These are phyloP conservation scores for Chaetodon trifasciatus DNA, from an alignment of 2,797 vertebrate species.

Conservation along the genomic window DNA sequence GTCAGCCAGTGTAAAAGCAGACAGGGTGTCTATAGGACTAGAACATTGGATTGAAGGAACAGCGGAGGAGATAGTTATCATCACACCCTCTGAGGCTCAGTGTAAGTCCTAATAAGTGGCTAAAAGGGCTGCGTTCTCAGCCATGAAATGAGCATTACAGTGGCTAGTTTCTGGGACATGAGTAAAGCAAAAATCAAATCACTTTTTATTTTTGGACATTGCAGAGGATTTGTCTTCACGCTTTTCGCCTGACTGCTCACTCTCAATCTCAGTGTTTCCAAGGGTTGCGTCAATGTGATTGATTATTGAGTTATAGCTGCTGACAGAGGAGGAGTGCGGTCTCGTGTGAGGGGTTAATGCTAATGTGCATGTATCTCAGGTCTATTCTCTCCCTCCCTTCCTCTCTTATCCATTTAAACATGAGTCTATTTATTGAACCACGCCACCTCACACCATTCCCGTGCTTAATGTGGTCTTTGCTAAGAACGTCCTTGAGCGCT, in stretches of 20 bases:
- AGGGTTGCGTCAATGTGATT: slow-evolving; percentile 68
- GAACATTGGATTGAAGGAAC: slow-evolving; percentile 56
- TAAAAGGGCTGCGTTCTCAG: slow-evolving; percentile 43
- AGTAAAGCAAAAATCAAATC: slow-evolving; percentile 41
- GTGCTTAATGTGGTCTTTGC: slow-evolving; percentile 48
- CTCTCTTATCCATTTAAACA: slow-evolving; percentile 76
- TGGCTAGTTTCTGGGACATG: slow-evolving; percentile 58
- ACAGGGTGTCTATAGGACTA: slow-evolving; percentile 34
- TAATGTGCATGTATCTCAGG: slow-evolving; percentile 58
- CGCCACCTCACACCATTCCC: slow-evolving; percentile 44
- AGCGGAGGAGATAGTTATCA: slow-evolving; percentile 60
- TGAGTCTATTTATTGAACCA: slow-evolving; percentile 63
- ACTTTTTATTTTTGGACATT: slow-evolving; percentile 66
- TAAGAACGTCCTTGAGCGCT: slow-evolving; percentile 57
- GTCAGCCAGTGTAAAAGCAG: slow-evolving; percentile 67
- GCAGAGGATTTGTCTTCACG: slow-evolving; percentile 62
- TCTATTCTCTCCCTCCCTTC: slow-evolving; percentile 44
- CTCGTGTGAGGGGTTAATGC: slow-evolving; percentile 69
- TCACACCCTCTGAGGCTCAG: slow-evolving; percentile 47
- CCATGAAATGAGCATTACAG: slow-evolving; percentile 68
- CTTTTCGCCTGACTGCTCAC: slow-evolving; percentile 38
- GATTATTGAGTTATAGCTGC: slow-evolving; percentile 71
- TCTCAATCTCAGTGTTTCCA: slow-evolving; percentile 53
- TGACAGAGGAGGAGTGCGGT: slow-evolving; percentile 58
- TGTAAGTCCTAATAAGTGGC: slow-evolving; percentile 62